Conservation (phyloP, 2,797 vertebrate genomes). For the Pseudochromis fuscus region DNA sequence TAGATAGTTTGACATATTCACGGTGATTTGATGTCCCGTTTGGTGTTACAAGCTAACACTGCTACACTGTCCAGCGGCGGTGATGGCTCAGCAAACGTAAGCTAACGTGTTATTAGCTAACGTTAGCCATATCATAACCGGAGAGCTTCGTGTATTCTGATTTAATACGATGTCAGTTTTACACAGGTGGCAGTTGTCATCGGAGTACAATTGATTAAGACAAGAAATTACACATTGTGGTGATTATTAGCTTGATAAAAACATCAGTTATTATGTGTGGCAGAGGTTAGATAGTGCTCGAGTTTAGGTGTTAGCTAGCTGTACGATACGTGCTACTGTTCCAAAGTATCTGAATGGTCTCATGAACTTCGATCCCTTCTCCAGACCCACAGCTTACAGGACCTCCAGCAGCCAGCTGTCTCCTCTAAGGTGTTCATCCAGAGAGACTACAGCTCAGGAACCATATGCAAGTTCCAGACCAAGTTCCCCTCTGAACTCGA, state of each 20-base stretch:
- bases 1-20: rapidly evolving
- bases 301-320: slow-evolving; percentile 1
- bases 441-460: slow-evolving; percentile 95
- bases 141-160: background rate
- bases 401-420: slow-evolving; percentile 92
- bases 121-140: background rate
- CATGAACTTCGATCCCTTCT: background rate
- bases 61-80: background rate
- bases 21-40: rapidly evolving
- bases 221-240: background rate
- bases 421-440: slow-evolving; percentile 95
- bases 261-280: background rate
- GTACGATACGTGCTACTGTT: background rate
- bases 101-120: slow-evolving; percentile 58
- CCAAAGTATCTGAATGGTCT: too few species aligned
- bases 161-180: background rate
- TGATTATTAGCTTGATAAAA: background rate
- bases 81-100: slow-evolving; percentile 23
- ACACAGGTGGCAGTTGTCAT: background rate
- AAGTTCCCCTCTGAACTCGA: slow-evolving; percentile 95
- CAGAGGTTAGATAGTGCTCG: background rate
- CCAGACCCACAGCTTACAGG: slow-evolving; percentile 88
- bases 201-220: rapidly evolving
- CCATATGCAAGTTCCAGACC: slow-evolving; percentile 95
- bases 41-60: background rate